phyloP scores from a whole-genome alignment of 1,140 invertebrate genomes.

The Phymorhynchus buccinoides region DNA sequence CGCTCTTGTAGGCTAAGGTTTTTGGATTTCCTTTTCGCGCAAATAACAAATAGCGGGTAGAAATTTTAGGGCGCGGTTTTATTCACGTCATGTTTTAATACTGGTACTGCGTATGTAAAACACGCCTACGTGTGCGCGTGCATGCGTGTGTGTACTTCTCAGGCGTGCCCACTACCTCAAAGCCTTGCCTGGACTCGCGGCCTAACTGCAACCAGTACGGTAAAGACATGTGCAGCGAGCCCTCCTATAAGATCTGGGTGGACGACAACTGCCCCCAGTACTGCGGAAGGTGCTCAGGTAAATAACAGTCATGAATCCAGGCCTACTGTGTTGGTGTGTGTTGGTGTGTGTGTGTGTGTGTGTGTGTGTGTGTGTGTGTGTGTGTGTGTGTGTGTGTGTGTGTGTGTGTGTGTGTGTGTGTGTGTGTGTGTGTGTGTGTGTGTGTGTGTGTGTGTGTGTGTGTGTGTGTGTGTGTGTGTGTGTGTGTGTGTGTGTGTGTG shows the following conservation, averaged over 20 bases:
- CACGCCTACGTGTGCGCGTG: too few species aligned
- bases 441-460: neutral
- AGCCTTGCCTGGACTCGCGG: constrained; percentile 38
- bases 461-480: neutral
- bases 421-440: constrained; percentile 3
- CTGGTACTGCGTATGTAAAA: too few species aligned
- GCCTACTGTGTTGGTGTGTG: neutral
- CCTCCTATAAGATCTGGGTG: constrained; percentile 46
- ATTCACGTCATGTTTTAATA: too few species aligned
- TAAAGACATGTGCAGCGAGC: constrained; percentile 33
- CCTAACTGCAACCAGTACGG: constrained; percentile 39
- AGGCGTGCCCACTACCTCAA: constrained; percentile 35
- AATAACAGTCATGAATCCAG: neutral
- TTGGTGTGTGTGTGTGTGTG: too few species aligned
- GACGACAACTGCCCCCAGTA: constrained; percentile 44
- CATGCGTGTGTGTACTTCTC: neutral
- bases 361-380: neutral
- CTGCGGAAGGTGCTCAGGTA: constrained; percentile 45
- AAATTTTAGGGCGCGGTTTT: too few species aligned
- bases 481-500: neutral
- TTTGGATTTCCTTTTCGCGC: too few species aligned
- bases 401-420: neutral
- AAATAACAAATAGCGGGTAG: too few species aligned
- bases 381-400: neutral
- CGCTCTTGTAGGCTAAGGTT: too few species aligned